phyloP scores from a whole-genome alignment of 2,888 invertebrate genomes.

The Dryomyza anilis region DNA sequence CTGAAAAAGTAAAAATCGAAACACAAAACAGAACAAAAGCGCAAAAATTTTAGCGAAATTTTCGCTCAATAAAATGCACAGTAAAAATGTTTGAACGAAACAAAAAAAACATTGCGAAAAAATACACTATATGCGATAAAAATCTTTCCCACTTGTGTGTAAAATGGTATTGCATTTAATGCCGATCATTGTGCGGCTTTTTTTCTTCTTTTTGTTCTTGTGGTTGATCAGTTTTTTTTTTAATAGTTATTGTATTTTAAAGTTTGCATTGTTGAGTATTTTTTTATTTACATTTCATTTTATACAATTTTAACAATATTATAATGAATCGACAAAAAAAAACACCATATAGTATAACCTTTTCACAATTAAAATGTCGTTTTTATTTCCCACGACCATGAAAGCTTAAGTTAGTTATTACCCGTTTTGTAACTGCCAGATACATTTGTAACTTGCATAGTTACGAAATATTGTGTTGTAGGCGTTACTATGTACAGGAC shows the following conservation, averaged over 20 bases:
- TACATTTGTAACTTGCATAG: no score
- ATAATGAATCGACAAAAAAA: not conserved
- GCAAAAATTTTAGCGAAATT: not conserved
- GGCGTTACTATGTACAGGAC: not conserved
- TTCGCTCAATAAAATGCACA: not conserved
- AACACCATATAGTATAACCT: not conserved
- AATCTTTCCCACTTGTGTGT: slow-evolving; percentile 20
- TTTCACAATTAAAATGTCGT: slow-evolving; percentile 7
- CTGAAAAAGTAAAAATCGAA: not conserved
- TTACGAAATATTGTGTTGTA: not conserved
- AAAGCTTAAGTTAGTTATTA: slow-evolving; percentile 13
- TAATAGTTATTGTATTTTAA: not conserved
- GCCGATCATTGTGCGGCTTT: not conserved
- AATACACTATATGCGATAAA: slow-evolving; percentile 1
- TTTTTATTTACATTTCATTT: not conserved
- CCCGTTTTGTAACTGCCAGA: not conserved
- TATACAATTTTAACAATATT: not conserved
- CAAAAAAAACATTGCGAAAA: not conserved
- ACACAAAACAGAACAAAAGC: not conserved
- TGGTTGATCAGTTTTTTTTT: not conserved
- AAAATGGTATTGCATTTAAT: slow-evolving; percentile 11
- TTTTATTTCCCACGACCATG: slow-evolving; percentile 19
- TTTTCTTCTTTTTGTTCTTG: not conserved
- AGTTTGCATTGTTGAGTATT: not conserved
- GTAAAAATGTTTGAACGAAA: not conserved